These are phyloP conservation scores for Baronia brevicornis DNA, from an alignment of 2,888 invertebrate species.

Conservation along the genomic window DNA sequence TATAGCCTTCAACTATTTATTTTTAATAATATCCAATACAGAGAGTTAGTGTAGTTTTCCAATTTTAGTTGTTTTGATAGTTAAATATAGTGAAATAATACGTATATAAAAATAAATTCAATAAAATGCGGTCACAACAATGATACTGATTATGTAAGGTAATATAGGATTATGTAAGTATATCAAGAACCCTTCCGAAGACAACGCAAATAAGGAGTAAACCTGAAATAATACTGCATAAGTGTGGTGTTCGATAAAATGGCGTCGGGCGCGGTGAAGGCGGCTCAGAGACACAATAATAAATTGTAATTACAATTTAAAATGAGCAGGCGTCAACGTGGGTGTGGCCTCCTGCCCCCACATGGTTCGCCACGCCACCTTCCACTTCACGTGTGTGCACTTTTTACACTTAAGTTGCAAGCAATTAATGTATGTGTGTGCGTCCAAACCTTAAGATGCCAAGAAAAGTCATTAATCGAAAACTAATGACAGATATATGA, in stretches of 20 bases:
- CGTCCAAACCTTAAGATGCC: slow-evolving; percentile 23
- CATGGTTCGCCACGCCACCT: slow-evolving; percentile 52
- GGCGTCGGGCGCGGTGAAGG: slow-evolving; percentile 64
- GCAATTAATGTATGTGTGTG: slow-evolving; percentile 41
- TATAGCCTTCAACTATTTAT: no score
- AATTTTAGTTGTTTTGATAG: no score
- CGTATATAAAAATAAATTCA: slow-evolving; percentile 7
- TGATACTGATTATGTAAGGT: slow-evolving; percentile 23
- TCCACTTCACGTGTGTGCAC: slow-evolving; percentile 54
- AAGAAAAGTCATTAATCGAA: slow-evolving; percentile 19
- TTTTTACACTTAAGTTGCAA: slow-evolving; percentile 53
- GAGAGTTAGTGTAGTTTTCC: no score
- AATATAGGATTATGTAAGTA: no score
- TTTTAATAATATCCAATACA: no score
- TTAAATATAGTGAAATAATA: no score
- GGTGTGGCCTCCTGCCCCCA: slow-evolving; percentile 63
- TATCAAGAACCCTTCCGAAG: background rate
- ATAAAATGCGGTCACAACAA: slow-evolving; percentile 16
- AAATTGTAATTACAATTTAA: slow-evolving; percentile 76
- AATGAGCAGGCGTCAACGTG: slow-evolving; percentile 72
- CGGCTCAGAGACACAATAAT: slow-evolving; percentile 74
- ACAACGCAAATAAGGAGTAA: slow-evolving; percentile 12
- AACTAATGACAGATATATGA: slow-evolving; percentile 14
- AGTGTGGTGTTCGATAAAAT: slow-evolving; percentile 55
- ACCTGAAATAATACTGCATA: slow-evolving; percentile 31